phyloP scores from a whole-genome alignment of 1,140 invertebrate genomes.

The Drosophila rhopaloa region DNA sequence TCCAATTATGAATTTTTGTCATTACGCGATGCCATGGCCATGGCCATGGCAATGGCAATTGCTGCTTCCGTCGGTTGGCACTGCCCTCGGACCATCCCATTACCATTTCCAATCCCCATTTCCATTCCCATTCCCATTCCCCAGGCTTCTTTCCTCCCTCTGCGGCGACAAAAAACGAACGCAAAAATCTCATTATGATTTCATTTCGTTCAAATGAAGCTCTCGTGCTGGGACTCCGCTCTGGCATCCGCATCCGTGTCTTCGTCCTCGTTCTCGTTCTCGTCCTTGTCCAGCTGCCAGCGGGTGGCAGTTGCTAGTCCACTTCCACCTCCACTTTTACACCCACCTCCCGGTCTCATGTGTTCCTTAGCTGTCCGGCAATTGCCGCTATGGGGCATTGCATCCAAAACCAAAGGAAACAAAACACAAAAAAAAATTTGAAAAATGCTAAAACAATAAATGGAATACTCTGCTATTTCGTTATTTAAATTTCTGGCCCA shows the following conservation, averaged over 20 bases:
- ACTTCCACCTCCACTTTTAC: not conserved
- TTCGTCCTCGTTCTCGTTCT: conserved; percentile 6
- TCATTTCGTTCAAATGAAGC: conserved; percentile 83
- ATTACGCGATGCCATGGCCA: conserved; percentile 62
- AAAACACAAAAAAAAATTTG: conserved; percentile 18
- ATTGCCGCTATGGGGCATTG: conserved; percentile 60
- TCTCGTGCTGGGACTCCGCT: conserved; percentile 63
- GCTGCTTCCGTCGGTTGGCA: conserved; percentile 31
- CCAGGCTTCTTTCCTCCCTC: conserved; percentile 9
- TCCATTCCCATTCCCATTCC: conserved; percentile 1
- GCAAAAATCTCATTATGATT: conserved; percentile 84
- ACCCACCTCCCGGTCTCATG: conserved; percentile 53
- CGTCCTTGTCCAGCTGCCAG: conserved; percentile 52
- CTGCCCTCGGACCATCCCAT: conserved; percentile 5
- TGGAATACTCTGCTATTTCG: conserved; percentile 2
- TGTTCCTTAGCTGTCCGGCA: conserved; percentile 69
- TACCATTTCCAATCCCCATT: conserved; percentile 20
- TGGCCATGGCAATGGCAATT: conserved; percentile 57
- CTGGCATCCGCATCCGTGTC: conserved; percentile 28
- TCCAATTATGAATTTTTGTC: conserved; percentile 84
- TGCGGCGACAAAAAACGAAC: conserved; percentile 70
- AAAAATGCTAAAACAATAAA: not conserved
- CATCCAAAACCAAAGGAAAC: conserved; percentile 43
- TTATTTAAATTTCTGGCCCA: not conserved
- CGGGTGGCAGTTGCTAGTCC: conserved; percentile 16